A percentile compares a stretch with the other conserved stretches of the same genome.
phyloP scores from a whole-genome alignment of 2,888 invertebrate genomes.

The Unio pictorum region DNA sequence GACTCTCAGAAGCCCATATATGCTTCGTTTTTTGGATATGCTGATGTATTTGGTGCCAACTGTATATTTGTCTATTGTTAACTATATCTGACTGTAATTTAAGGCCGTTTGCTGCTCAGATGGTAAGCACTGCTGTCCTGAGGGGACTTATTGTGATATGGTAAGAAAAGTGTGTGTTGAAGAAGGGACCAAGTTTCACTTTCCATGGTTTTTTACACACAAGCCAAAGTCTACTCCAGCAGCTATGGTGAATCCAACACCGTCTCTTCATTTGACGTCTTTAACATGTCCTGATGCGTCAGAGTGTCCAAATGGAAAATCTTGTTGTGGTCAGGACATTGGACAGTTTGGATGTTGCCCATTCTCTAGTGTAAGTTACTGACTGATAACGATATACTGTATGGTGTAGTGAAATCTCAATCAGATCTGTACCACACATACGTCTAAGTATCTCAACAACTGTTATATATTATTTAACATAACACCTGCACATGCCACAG shows the following conservation, averaged over 20 bases:
- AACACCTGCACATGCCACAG: no score
- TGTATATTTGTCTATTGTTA: no score
- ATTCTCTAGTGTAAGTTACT: constrained; percentile 43
- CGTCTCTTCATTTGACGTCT: constrained; percentile 10
- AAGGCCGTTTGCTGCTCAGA: constrained; percentile 63
- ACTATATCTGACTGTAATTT: not conserved
- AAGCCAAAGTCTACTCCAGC: constrained; percentile 14
- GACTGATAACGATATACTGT: no score
- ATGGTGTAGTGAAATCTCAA: no score
- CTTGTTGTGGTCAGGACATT: constrained; percentile 55
- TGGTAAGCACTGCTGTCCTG: constrained; percentile 62
- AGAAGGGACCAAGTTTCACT: constrained; percentile 9
- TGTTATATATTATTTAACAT: no score
- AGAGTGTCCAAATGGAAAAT: constrained; percentile 50
- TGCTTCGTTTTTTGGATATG: no score
- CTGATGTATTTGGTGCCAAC: no score
- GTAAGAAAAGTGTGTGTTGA: constrained; percentile 10
- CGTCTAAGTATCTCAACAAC: no score
- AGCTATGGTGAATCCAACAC: constrained; percentile 24
- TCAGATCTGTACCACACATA: no score
- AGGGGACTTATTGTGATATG: constrained; percentile 46
- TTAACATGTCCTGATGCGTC: constrained; percentile 38
- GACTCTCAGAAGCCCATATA: no score
- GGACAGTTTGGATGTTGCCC: constrained; percentile 66
- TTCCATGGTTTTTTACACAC: constrained; percentile 11